Percentiles rank a stretch among this genome's conserved stretches.
phyloP scores from a whole-genome alignment of 2,888 invertebrate species.

The Dromius quadrimaculatus region DNA sequence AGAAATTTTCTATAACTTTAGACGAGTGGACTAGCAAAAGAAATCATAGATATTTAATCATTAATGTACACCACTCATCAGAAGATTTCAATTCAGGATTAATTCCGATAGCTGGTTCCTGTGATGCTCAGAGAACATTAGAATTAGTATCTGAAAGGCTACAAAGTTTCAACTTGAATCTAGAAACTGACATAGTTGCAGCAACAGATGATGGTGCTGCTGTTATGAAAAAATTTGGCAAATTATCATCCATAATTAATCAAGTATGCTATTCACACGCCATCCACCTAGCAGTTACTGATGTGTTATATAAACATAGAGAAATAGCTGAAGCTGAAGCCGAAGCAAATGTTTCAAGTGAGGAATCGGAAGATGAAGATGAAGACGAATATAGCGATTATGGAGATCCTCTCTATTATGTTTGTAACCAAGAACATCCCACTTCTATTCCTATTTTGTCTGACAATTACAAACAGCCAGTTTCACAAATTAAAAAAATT shows the following conservation, averaged over 20 bases:
- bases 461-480: constrained; percentile 25
- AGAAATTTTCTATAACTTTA: no score
- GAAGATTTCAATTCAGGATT: no score
- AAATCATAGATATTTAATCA: no score
- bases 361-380: constrained; percentile 40
- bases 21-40: no score
- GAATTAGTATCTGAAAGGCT: no score
- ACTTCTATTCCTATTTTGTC: constrained; percentile 38
- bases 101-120: no score
- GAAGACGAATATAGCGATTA: constrained; percentile 37
- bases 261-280: constrained; percentile 51
- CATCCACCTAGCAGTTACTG: constrained; percentile 52
- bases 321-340: constrained; percentile 45
- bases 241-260: constrained; percentile 53
- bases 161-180: no score
- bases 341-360: constrained; percentile 36
- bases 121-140: no score
- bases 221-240: constrained; percentile 53
- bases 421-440: constrained; percentile 8
- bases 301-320: constrained; percentile 52
- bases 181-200: no score
- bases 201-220: no score
- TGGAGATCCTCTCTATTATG: constrained; percentile 47
- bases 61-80: no score
- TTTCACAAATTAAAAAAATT: constrained; percentile 49